Base-by-base conservation (phyloP, 2,888 invertebrate genomes). In the Liposcelis brunnea region DNA sequence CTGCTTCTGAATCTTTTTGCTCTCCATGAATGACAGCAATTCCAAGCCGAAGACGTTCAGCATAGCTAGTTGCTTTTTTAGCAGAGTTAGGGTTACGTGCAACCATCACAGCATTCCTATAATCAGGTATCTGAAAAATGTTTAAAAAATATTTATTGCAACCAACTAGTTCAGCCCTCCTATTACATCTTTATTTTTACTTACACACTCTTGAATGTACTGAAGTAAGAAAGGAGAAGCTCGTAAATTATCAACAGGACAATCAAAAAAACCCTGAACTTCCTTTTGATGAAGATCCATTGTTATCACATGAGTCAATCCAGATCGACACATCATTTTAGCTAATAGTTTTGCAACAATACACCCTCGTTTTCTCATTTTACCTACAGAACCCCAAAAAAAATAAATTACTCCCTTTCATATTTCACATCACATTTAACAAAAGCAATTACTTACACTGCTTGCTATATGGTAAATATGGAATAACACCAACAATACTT, bases 11-110 rank as follows among this genome's bases (percentile, higher is more conserved):
- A 58, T 89, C 87, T 60, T 94, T 90, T 59, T 93, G 93, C 61
- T 97, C 97, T n/a, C 98, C 98, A 53, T 98, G 98, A 55, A 98
- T 95, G 2, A 98, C 97, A 1, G 97, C 98, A 54, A 98, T 91
- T 43, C 90, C 93, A 31, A 98, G 71, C 47, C 95, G 77, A 49
- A 98, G 70, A 53, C 97, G 77, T 63, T 98, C 97, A 7, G 97
- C 94, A 58, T 95, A 98, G 0, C 95, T 95, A 0, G 97, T 95
- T 0, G 97, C 98, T 60, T 97, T 91, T 62, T 95, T 95, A 12
- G 97, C 94, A 2, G 93, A 90, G n/a, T 93, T 93, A 0, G 98
- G 95, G 67, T 94, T 94, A 51, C 94, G 80, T 1, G 98, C 97
- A 21, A 98, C 97, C 59, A 98, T 97, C 46, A 98, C 93, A 0